phyloP scores from a whole-genome alignment of 1,140 invertebrate genomes.

The Calycopis cecrops region DNA sequence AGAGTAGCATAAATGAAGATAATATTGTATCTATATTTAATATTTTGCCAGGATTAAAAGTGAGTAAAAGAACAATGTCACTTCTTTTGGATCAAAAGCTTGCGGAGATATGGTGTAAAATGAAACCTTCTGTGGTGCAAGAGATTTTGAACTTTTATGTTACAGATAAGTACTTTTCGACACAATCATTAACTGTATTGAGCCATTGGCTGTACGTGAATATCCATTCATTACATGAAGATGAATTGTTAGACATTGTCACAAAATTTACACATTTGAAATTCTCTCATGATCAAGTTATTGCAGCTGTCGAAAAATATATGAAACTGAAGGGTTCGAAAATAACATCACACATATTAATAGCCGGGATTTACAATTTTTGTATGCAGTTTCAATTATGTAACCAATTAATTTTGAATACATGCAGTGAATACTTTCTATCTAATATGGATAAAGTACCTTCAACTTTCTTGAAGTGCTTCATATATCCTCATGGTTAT shows the following conservation, averaged over 20 bases:
- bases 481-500: constrained; percentile 79
- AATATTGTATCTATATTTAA: constrained; percentile 78
- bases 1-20: constrained; percentile 76
- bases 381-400: constrained; percentile 77
- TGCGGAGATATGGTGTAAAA: constrained; percentile 75
- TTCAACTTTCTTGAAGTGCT: constrained; percentile 73
- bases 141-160: constrained; percentile 75
- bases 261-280: constrained; percentile 74
- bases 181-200: constrained; percentile 67
- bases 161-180: constrained; percentile 58
- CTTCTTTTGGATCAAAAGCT: constrained; percentile 79
- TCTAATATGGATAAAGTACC: constrained; percentile 71
- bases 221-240: constrained; percentile 78
- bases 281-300: constrained; percentile 74
- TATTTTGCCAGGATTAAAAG: constrained; percentile 76
- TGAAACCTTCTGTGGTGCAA: constrained; percentile 74
- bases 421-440: constrained; percentile 77
- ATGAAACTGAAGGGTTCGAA: constrained; percentile 73
- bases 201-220: constrained; percentile 79
- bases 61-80: constrained; percentile 78
- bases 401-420: constrained; percentile 76
- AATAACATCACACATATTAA: constrained; percentile 75
- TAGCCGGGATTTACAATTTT: constrained; percentile 79
- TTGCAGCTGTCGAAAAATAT: constrained; percentile 78
- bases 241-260: constrained; percentile 77